phyloP scores from a whole-genome alignment of 1,140 invertebrate genomes.

The honey bee (Apis mellifera) region Amel_HAv3.1 CM009937.2:5891501-5892000 shows the following conservation, averaged over 20 bases:
- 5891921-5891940: too few relatives aligned
- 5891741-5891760: background rate
- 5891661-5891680: background rate
- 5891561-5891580: background rate
- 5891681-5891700: background rate
- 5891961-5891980: too few relatives aligned
- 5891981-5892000: too few relatives aligned
- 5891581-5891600: background rate
- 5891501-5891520: background rate
- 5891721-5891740: background rate
- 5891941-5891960: too few relatives aligned
- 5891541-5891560: conserved; percentile 2
- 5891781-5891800: background rate
- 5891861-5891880: background rate
- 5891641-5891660: background rate
- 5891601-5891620: background rate
- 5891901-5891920: background rate
- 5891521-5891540: background rate
- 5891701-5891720: background rate
- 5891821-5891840: background rate
- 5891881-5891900: background rate
- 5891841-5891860: background rate
- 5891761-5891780: background rate
- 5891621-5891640: background rate
- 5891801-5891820: too few relatives aligned